Percentiles rank a stretch among this genome's conserved stretches.
Evolutionary conservation across 2,888 invertebrate species (phyloP).

Genomic region (Eupithecia pulchellata): DNA sequence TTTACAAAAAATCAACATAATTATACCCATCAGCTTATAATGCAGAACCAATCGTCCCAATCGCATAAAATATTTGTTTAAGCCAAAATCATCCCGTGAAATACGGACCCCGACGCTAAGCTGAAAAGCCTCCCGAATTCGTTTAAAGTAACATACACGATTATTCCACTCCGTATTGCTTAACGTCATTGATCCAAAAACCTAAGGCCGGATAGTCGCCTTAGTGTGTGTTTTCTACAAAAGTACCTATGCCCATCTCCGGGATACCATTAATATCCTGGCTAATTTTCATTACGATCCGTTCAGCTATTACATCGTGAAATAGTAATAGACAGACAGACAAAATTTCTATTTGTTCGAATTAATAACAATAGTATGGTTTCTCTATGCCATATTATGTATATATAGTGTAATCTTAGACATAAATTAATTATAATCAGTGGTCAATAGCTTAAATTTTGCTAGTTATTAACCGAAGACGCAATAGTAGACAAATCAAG

Average conservation of each 20-base stretch:
- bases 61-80: slow-evolving; percentile 33
- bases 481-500: too few species aligned
- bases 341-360: too few species aligned
- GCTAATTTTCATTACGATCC: too few species aligned
- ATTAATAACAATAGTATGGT: too few species aligned
- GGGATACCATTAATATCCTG: too few species aligned
- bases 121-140: slow-evolving; percentile 30
- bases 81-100: slow-evolving; percentile 29
- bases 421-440: not conserved
- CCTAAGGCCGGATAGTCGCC: not conserved
- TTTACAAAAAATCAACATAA: not conserved
- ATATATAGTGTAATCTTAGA: too few species aligned
- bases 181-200: not conserved
- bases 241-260: too few species aligned
- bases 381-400: too few species aligned
- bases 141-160: not conserved
- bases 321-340: too few species aligned
- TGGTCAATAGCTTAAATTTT: not conserved
- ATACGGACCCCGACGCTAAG: slow-evolving; percentile 24
- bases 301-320: too few species aligned
- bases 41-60: slow-evolving; percentile 19
- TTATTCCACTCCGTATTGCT: not conserved
- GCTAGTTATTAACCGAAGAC: not conserved
- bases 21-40: slow-evolving; percentile 13
- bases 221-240: too few species aligned